Conservation (phyloP, 2,888 invertebrate species). For the Endotricha flammealis region DNA sequence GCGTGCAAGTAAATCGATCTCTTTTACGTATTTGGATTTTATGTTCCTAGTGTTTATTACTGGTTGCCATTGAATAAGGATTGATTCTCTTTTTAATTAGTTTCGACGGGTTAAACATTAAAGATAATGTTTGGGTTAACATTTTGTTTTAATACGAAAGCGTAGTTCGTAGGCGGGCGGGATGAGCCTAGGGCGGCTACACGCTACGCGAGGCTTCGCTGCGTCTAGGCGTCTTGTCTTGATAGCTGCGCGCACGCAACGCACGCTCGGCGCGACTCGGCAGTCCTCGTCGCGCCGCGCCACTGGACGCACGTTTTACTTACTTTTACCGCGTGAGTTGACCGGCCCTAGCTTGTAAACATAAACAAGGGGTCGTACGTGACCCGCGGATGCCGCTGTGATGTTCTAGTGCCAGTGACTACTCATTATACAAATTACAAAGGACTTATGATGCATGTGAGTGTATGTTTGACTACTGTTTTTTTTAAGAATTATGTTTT, state of each 20-base stretch:
- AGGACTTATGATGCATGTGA: constrained; percentile 71
- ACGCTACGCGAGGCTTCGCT: background rate
- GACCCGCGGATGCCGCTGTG: constrained; percentile 42
- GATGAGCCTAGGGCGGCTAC: background rate
- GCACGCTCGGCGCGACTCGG: constrained; percentile 20
- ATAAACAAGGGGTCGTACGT: constrained; percentile 48
- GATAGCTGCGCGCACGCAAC: constrained; percentile 9
- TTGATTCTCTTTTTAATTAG: constrained; percentile 1
- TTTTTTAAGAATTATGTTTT: too few relatives aligned
- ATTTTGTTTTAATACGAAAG: too few relatives aligned
- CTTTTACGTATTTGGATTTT: constrained; percentile 28
- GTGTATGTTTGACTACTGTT: constrained; percentile 31
- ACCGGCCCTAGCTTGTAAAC: constrained; percentile 32
- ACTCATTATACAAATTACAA: constrained; percentile 27
- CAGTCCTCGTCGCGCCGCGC: constrained; percentile 46
- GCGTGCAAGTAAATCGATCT: constrained; percentile 27
- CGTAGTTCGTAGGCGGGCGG: constrained; percentile 2
- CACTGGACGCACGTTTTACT: constrained; percentile 36
- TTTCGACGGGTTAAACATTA: background rate
- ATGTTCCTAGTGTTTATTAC: constrained; percentile 7
- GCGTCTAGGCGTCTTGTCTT: constrained; percentile 7
- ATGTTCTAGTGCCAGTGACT: constrained; percentile 61
- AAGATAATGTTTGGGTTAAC: too few relatives aligned
- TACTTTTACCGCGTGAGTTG: constrained; percentile 10
- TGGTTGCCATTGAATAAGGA: background rate